Percentiles rank a stretch among this genome's conserved stretches.
phyloP scores from a whole-genome alignment of 2,797 vertebrate genomes.

The Sorex maritimensis region DNA sequence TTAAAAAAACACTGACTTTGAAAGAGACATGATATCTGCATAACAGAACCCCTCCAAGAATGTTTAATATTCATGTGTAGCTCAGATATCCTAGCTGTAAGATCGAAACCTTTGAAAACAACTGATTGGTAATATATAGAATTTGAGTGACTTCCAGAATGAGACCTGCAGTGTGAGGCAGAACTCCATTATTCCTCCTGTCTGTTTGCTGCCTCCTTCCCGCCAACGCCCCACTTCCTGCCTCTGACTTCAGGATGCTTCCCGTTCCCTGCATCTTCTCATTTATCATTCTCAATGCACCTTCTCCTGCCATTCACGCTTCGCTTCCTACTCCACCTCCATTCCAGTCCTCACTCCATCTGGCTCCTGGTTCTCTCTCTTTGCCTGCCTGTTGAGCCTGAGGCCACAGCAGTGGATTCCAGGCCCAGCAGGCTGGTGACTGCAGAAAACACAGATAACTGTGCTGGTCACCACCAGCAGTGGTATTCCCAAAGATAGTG shows the following conservation, averaged over 20 bases:
- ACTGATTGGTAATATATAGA: constrained; percentile 15
- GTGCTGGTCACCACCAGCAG: not conserved
- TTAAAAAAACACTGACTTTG: constrained; percentile 26
- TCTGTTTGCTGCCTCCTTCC: not conserved
- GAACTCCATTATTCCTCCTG: not conserved
- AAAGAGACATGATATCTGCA: constrained; percentile 19
- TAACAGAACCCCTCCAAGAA: constrained; percentile 3
- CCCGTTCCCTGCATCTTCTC: not conserved
- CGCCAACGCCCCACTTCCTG: not conserved
- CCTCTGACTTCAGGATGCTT: not conserved
- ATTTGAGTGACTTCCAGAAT: not conserved
- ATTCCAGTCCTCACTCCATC: not conserved
- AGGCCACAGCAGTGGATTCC: fast-evolving
- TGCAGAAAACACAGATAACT: not conserved
- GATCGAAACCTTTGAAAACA: not conserved
- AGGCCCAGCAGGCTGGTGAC: fast-evolving
- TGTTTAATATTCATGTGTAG: not conserved
- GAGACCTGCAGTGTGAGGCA: not conserved
- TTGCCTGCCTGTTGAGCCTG: not conserved
- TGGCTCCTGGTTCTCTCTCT: too few relatives aligned
- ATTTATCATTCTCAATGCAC: not conserved
- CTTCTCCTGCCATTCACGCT: not conserved
- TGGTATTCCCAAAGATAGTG: not conserved
- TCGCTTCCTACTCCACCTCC: not conserved
- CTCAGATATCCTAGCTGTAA: not conserved